Evolutionary conservation across 2,888 invertebrate genomes (phyloP), one percentile per base, ranked within the genome.

Genomic region (Tinea trinotella): DNA sequence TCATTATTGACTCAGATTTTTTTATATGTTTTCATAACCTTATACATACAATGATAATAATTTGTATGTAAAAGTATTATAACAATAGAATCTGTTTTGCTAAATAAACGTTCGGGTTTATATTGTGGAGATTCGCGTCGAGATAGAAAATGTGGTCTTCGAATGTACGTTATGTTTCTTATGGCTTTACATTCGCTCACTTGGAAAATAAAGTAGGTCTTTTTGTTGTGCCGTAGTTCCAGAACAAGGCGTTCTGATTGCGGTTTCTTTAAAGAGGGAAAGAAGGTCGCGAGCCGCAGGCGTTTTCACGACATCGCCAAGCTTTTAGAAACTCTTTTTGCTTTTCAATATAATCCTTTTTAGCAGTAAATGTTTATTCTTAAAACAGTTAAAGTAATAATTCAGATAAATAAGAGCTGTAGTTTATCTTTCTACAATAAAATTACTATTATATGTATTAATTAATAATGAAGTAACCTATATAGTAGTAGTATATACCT

Each of bases 291-390:
- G 59, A 62, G 66, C 70, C 71, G 63, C 62, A 63, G 71, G 73
- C 70, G 65, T 65, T 74, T 67, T 62, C 59, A 64, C 63, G 64
- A 70, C 67, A 70, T 64, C 61, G 66, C 62, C 58, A 67, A 65
- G 64, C 66, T 68, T 67, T 67, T 62, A 68, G 64, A 62, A 64
- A 57, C 59, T 62, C 62, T 59, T 59, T 59, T 54, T 58, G 58
- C 62, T 57, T 58, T 64, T 61, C 65, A 68, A 68, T 64, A 62
- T 64, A 62, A 67, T 70, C 50, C 50, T 50, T 50, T 50, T 50
- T 50, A 49, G 19, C 18, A 3, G 18, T 48, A 48, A 48, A 48
- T 48, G 48, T 48, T 17, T 48, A 20, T 19, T 48, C 17, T 48
- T 48, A 3, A 20, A 40, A 40, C 40, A 40, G 40, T 40, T 35